phyloP scores from a whole-genome alignment of 2,797 vertebrate genomes.

The Numenius phaeopus region DNA sequence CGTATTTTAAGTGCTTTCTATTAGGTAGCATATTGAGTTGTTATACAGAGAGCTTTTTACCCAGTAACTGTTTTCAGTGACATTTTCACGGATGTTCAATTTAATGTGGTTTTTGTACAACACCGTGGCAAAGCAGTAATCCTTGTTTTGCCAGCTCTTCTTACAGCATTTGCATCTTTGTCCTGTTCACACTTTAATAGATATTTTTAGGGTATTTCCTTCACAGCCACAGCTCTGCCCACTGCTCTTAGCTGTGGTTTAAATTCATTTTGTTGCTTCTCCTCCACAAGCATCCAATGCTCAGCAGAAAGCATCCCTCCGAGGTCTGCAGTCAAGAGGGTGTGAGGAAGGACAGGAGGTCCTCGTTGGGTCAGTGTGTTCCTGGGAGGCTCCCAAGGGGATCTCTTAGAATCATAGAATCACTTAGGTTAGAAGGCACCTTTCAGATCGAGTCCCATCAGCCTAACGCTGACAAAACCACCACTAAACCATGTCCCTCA shows the following conservation, averaged over 20 bases:
- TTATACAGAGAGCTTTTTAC: background rate
- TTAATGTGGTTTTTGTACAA: background rate
- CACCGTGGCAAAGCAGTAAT: background rate
- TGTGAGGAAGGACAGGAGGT: background rate
- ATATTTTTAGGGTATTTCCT: background rate
- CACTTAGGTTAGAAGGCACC: background rate
- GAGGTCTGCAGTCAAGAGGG: rapidly evolving
- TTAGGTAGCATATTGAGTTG: background rate
- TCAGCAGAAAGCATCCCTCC: background rate
- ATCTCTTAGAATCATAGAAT: background rate
- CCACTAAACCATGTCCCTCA: background rate
- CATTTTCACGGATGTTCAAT: background rate
- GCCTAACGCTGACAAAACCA: background rate
- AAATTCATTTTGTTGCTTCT: background rate
- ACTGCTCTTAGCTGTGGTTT: background rate
- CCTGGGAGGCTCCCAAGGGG: background rate
- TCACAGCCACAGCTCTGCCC: background rate
- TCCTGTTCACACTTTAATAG: background rate
- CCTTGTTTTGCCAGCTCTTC: background rate
- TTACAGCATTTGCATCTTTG: background rate
- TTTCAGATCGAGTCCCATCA: background rate
- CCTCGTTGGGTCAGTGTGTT: background rate
- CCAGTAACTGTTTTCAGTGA: background rate
- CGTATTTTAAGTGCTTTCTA: background rate
- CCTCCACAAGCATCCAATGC: background rate